These are phyloP conservation scores for Halesus radiatus DNA, from an alignment of 1,140 invertebrate species.

Conservation along the genomic window DNA sequence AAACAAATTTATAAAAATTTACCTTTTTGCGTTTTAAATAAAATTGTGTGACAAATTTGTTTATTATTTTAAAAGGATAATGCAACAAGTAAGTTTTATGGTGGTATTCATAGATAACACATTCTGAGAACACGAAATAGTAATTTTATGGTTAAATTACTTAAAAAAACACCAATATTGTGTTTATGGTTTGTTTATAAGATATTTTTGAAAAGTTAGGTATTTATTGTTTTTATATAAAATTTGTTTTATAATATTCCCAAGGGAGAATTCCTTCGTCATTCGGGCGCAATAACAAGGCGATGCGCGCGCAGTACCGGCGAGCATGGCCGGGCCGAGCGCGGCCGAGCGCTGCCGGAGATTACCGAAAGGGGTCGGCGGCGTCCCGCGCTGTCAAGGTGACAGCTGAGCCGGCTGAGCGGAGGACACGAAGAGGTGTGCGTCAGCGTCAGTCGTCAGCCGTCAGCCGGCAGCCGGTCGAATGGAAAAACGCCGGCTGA, in stretches of 20 bases:
- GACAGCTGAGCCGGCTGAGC: conserved; percentile 42
- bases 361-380: conserved; percentile 29
- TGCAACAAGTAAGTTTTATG: too few relatives aligned
- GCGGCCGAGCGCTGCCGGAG: conserved; percentile 17
- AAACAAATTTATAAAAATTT: too few relatives aligned
- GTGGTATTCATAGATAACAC: too few relatives aligned
- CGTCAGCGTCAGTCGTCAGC: not conserved
- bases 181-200: too few relatives aligned
- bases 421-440: not conserved
- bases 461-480: not conserved
- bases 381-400: conserved; percentile 52
- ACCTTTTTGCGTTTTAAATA: too few relatives aligned
- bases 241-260: not conserved
- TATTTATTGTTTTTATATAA: too few relatives aligned
- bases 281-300: conserved; percentile 49
- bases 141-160: too few relatives aligned
- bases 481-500: too few relatives aligned
- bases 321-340: conserved; percentile 29
- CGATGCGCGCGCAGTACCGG: conserved; percentile 46
- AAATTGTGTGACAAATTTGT: not conserved
- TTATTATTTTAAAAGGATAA: not conserved
- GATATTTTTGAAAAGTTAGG: too few relatives aligned
- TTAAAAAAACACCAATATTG: too few relatives aligned
- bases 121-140: too few relatives aligned
- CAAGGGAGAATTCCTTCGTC: conserved; percentile 16